Base-by-base conservation (phyloP, 2,888 invertebrate genomes). In the Flabesymbios commensalis region DNA sequence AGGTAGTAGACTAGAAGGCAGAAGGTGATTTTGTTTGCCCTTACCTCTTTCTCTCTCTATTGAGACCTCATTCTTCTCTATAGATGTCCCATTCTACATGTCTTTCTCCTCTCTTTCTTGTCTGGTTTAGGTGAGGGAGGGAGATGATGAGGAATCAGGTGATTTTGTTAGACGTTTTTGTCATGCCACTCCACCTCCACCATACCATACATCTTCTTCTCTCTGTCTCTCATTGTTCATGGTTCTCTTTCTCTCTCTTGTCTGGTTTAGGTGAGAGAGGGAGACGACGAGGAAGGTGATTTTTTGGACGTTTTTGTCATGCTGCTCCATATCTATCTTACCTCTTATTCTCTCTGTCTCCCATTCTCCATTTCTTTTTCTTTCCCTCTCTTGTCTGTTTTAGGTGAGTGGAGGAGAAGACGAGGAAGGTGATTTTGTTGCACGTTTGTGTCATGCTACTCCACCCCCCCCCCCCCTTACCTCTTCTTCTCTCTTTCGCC, bases 201-300 rank as follows among this genome's bases (percentile, higher is more conserved):
- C 14, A 22, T 26, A 49, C 2, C 83, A 82, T 2, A 87, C 90
- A 28, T 31, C 49, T 29, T 29, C 10, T 14, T 49, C 17, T 17
- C 5, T 49, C 19, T 49, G 3, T 1, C 14, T 49, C 49, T 49
- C 14, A 1, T 26, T 17, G 19, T 7, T 3, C 26, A 14, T n/a
- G n/a, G n/a, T n/a, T n/a, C n/a, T n/a, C n/a, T n/a, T n/a, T n/a
- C n/a, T n/a, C n/a, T n/a, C n/a, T n/a, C n/a, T n/a, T n/a, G n/a
- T n/a, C n/a, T n/a, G n/a, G 2, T 24, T 36, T 39, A 89, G 83
- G 78, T 94, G 58, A 89, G 88, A 70, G 88, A 90, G 79, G 90
- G 93, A 0, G 83, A 85, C 0, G 84, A 85, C 52, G 79, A 84
- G 2, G 86, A 87, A 32, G 86, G 88, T 2, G 87, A 87, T 0